Evolutionary conservation across 2,888 invertebrate genomes (phyloP).

Genomic region (Argyresthia goedartella): DNA sequence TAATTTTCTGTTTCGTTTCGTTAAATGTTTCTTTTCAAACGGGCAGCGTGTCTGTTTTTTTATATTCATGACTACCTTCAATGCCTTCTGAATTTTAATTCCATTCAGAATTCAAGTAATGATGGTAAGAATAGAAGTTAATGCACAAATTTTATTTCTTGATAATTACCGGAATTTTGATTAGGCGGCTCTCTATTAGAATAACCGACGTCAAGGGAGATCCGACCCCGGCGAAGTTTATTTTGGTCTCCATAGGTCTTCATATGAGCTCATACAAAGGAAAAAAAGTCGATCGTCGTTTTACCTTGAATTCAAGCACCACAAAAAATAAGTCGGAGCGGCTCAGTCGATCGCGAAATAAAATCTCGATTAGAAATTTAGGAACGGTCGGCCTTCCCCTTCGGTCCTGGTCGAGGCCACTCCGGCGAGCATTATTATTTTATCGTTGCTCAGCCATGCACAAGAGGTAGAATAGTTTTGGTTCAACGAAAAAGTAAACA

Average conservation of each 20-base stretch:
- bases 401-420: conserved; percentile 46
- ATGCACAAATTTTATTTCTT: too few species aligned
- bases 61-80: neutral
- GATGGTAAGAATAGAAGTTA: too few species aligned
- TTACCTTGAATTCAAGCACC: conserved; percentile 49
- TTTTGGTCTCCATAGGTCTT: too few species aligned
- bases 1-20: conserved; percentile 23
- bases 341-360: conserved; percentile 45
- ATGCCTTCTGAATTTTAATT: neutral
- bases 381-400: conserved; percentile 43
- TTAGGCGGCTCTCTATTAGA: too few species aligned
- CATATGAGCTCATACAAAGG: too few species aligned
- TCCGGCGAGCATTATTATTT: conserved; percentile 56
- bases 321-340: conserved; percentile 50
- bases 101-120: too few species aligned
- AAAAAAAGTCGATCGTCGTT: conserved; percentile 6
- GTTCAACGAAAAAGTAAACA: conserved; percentile 41
- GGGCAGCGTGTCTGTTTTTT: neutral
- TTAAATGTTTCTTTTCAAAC: conserved; percentile 1
- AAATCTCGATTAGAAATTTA: conserved; percentile 60
- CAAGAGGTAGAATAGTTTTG: conserved; percentile 47
- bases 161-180: too few species aligned
- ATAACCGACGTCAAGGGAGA: too few species aligned
- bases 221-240: too few species aligned
- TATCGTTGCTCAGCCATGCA: conserved; percentile 56